These are phyloP conservation scores for Brachycybe producta DNA, from an alignment of 2,888 invertebrate species.

Conservation along the genomic window DNA sequence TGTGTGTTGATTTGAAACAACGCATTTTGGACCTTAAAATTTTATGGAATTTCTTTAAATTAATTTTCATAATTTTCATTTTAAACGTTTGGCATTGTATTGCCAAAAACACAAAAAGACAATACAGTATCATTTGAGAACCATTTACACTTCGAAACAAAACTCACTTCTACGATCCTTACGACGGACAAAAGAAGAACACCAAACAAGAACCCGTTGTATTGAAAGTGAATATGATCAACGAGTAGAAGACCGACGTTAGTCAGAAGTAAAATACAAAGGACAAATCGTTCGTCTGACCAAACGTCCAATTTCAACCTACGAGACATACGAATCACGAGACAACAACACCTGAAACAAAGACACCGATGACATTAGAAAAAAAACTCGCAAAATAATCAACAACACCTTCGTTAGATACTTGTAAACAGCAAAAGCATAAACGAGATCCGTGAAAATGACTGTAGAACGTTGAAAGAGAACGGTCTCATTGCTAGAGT, in stretches of 20 bases:
- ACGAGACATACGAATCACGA: too few species aligned
- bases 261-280: constrained; percentile 54
- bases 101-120: too few species aligned
- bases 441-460: constrained; percentile 67
- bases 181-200: constrained; percentile 65
- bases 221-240: constrained; percentile 97
- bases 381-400: too few species aligned
- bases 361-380: too few species aligned
- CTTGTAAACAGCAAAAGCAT: constrained; percentile 62
- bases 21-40: too few species aligned
- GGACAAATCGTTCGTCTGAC: constrained; percentile 30
- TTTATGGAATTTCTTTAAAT: too few species aligned
- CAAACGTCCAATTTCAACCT: constrained; percentile 16
- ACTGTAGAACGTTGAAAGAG: constrained; percentile 85
- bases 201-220: constrained; percentile 91
- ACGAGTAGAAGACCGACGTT: constrained; percentile 81
- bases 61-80: too few species aligned
- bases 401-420: too few species aligned
- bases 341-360: too few species aligned
- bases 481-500: constrained; percentile 61
- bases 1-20: too few species aligned
- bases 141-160: constrained; percentile 16
- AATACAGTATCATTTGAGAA: constrained; percentile 15
- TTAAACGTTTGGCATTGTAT: too few species aligned
- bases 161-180: constrained; percentile 48